A percentile compares a stretch with the other conserved stretches of the same genome.
phyloP scores from a whole-genome alignment of 2,888 invertebrate genomes.

The Caradrina kadenii region DNA sequence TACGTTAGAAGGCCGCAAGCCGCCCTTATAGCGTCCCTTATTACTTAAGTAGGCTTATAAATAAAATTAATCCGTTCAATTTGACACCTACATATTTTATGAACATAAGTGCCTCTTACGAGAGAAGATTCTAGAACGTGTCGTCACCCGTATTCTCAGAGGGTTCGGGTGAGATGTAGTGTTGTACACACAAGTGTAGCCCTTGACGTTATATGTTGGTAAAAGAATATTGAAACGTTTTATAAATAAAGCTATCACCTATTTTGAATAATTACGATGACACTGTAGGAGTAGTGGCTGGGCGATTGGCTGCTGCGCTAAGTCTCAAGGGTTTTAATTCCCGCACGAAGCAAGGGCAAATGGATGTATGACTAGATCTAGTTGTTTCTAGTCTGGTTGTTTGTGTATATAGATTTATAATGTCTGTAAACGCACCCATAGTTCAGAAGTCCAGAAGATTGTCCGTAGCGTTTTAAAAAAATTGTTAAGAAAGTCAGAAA shows the following conservation, averaged over 20 bases:
- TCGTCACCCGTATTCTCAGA: conserved; percentile 20
- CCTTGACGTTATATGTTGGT: not conserved
- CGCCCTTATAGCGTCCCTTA: conserved; percentile 47
- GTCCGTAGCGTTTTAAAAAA: not conserved
- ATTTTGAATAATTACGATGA: not conserved
- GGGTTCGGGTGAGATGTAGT: not conserved
- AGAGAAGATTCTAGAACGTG: conserved; percentile 42
- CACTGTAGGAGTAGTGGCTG: too few species aligned
- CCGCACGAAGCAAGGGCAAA: too few species aligned
- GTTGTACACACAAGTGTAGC: not conserved
- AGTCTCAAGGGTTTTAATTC: too few species aligned
- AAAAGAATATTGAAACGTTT: not conserved
- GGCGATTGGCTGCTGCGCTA: too few species aligned
- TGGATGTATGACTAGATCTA: too few species aligned
- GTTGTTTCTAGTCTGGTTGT: too few species aligned
- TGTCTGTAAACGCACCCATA: too few species aligned
- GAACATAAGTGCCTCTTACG: conserved; percentile 39
- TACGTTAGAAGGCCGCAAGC: conserved; percentile 48
- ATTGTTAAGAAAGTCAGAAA: not conserved
- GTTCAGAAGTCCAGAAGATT: too few species aligned
- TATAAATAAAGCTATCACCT: not conserved
- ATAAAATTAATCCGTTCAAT: conserved; percentile 56
- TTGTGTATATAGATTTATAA: too few species aligned
- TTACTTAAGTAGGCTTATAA: conserved; percentile 55
- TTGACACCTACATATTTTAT: conserved; percentile 49